These are phyloP conservation scores for Melospiza georgiana DNA, from an alignment of 2,113 vertebrate species.

Conservation along the genomic window DNA sequence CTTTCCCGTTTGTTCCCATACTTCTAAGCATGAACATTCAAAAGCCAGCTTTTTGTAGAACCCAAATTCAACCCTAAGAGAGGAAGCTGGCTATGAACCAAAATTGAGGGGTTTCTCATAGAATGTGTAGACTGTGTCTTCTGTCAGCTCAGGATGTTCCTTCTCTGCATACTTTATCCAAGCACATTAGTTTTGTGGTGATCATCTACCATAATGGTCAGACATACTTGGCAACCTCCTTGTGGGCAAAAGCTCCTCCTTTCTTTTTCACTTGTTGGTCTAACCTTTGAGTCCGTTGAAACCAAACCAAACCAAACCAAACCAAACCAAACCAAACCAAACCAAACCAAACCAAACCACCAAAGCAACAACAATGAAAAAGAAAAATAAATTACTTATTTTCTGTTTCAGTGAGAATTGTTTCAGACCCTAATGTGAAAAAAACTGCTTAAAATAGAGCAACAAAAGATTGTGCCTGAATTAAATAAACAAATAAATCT, in stretches of 20 bases:
- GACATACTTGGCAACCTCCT: background rate
- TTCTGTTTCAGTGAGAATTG: background rate
- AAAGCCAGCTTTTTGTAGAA: background rate
- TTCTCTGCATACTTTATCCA: background rate
- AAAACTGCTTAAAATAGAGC: background rate
- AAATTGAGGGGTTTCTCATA: rapidly evolving
- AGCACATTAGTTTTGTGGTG: background rate
- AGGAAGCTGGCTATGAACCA: background rate
- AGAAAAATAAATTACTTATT: background rate
- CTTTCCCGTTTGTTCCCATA: background rate
- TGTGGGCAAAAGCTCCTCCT: background rate
- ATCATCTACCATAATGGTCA: background rate
- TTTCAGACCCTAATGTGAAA: background rate
- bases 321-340: background rate
- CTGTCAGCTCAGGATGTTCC: background rate
- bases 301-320: background rate
- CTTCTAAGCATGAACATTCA: background rate
- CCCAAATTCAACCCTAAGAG: background rate
- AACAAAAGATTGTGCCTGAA: background rate
- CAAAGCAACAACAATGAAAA: background rate
- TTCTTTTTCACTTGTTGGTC: background rate
- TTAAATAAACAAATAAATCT: background rate
- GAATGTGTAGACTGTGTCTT: background rate
- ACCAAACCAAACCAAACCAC: background rate
- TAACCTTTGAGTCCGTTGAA: background rate